Percentiles rank a stretch among this genome's conserved stretches.
Evolutionary conservation across 2,113 vertebrate genomes (phyloP).

Genomic region (Oncorhynchus keta): DNA sequence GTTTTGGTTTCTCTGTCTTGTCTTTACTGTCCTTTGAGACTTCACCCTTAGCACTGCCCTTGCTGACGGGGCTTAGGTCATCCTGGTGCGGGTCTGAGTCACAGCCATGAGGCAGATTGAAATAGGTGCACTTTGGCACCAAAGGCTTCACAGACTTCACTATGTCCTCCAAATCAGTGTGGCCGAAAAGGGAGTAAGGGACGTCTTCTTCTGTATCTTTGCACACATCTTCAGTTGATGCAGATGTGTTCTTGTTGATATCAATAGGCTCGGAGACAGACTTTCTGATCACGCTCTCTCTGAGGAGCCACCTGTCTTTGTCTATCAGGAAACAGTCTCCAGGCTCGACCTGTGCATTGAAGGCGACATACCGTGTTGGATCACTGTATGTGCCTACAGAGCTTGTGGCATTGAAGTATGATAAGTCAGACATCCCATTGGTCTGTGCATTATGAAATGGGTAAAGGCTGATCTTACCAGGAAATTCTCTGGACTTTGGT

Average conservation of each 20-base stretch:
- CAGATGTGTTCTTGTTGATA: constrained; percentile 71
- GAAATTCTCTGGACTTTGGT: constrained; percentile 48
- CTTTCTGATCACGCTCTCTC: constrained; percentile 81
- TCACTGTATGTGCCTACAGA: constrained; percentile 45
- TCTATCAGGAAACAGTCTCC: constrained; percentile 77
- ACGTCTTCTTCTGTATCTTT: constrained; percentile 71
- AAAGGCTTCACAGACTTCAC: constrained; percentile 64
- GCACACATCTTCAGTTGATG: constrained; percentile 55
- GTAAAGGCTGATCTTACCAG: constrained; percentile 43
- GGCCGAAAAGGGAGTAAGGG: constrained; percentile 76
- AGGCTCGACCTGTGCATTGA: constrained; percentile 47
- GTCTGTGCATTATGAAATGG: constrained; percentile 56
- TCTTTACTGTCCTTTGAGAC: constrained; percentile 41
- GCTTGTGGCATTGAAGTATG: constrained; percentile 59
- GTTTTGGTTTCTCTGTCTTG: constrained; percentile 52
- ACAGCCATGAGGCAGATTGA: constrained; percentile 83
- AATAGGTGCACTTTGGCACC: constrained; percentile 80
- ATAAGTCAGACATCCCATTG: constrained; percentile 60
- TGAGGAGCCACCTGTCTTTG: constrained; percentile 79
- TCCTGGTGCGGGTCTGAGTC: constrained; percentile 84
- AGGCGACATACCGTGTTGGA: constrained; percentile 56
- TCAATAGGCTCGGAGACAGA: constrained; percentile 74
- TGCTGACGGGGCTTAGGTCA: constrained; percentile 60
- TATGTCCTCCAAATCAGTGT: constrained; percentile 78
- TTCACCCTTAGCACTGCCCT: constrained; percentile 38